Conservation (phyloP, 2,113 vertebrate genomes). For the Cichladusa arquata region DNA sequence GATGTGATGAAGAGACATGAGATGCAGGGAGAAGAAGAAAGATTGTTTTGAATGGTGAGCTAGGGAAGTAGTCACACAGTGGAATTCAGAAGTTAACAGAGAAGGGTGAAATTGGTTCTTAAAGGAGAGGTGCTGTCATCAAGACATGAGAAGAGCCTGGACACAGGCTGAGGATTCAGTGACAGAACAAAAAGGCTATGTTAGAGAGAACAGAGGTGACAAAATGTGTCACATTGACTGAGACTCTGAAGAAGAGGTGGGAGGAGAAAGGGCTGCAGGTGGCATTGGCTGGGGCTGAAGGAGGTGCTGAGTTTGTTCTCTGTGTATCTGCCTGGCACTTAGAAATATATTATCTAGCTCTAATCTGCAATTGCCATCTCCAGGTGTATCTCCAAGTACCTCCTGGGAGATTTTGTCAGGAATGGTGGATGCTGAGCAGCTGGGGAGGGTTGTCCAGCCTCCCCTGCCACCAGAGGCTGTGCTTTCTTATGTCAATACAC, state of each 20-base stretch:
- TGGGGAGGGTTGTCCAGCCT: background rate
- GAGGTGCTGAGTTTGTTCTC: background rate
- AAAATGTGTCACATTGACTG: fast-evolving
- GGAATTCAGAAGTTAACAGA: background rate
- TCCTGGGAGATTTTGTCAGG: background rate
- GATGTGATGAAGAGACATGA: background rate
- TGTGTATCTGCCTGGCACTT: background rate
- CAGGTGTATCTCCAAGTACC: background rate
- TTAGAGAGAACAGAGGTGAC: background rate
- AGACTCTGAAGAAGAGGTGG: background rate
- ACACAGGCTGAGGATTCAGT: background rate
- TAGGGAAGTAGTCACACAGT: background rate
- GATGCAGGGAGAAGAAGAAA: background rate
- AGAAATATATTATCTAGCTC: background rate
- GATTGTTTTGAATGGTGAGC: background rate
- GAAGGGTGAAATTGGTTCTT: background rate
- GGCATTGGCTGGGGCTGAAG: background rate
- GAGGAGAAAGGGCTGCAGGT: background rate
- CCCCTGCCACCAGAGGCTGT: background rate
- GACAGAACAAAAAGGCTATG: background rate
- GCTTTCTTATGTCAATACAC: background rate
- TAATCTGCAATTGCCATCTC: background rate
- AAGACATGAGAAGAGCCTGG: background rate
- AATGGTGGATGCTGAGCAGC: background rate
- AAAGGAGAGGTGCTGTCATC: background rate